phyloP scores from a whole-genome alignment of 2,888 invertebrate genomes.

The Eupelmus urozonus region DNA sequence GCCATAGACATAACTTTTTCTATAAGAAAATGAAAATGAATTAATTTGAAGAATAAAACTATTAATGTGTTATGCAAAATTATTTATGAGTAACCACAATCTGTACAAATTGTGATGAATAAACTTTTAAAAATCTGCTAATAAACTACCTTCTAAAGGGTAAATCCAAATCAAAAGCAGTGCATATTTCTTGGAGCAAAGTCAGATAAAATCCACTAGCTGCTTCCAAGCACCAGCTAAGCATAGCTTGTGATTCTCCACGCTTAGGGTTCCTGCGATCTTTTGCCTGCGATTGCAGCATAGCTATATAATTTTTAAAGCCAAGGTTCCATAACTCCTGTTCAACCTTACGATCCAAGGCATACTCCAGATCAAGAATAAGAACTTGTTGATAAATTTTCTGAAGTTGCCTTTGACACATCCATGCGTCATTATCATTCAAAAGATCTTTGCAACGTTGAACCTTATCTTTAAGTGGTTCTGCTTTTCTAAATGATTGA shows the following conservation, averaged over 20 bases:
- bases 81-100: no score
- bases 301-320: constrained; percentile 91
- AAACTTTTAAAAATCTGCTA: not conserved
- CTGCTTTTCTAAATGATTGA: constrained; percentile 85
- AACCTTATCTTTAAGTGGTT: constrained; percentile 85
- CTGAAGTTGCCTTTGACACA: constrained; percentile 77
- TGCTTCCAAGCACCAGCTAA: constrained; percentile 89
- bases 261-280: constrained; percentile 89
- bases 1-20: constrained; percentile 78
- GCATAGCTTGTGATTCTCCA: constrained; percentile 86
- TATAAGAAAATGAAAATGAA: constrained; percentile 60
- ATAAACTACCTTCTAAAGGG: constrained; percentile 82
- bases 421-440: constrained; percentile 78
- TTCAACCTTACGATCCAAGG: constrained; percentile 92
- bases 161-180: constrained; percentile 88
- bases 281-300: constrained; percentile 86
- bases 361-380: constrained; percentile 90
- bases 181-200: constrained; percentile 89
- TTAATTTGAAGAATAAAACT: not conserved
- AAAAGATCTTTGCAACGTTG: constrained; percentile 81
- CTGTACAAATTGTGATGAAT: not conserved
- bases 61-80: not conserved
- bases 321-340: constrained; percentile 93
- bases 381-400: constrained; percentile 80
- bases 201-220: constrained; percentile 92